phyloP scores from a whole-genome alignment of 2,797 vertebrate species.

The Muscicapa striata region DNA sequence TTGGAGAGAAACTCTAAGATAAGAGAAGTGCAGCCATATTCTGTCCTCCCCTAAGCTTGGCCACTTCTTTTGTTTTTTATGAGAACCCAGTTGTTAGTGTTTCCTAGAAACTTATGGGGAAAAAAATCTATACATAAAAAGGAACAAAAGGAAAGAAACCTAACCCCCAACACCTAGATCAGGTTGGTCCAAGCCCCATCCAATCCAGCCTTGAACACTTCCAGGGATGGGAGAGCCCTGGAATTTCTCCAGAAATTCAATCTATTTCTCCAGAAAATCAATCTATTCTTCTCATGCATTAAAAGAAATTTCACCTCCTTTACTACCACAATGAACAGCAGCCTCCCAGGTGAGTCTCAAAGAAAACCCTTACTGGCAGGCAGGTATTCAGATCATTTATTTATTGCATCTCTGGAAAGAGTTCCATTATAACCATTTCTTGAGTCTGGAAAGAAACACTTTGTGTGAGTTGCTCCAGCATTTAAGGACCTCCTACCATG shows the following conservation, averaged over 20 bases:
- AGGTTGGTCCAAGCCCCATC: neutral
- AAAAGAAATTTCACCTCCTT: neutral
- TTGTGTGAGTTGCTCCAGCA: neutral
- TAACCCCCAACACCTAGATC: neutral
- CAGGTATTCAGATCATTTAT: neutral
- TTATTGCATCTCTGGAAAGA: neutral
- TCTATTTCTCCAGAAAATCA: neutral
- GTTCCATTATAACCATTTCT: neutral
- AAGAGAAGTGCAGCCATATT: neutral
- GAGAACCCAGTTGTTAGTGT: neutral
- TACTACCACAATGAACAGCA: neutral
- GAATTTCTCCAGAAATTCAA: neutral
- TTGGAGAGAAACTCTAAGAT: neutral
- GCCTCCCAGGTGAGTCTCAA: neutral
- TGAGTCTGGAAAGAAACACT: slow-evolving; percentile 21
- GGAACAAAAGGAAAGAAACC: neutral
- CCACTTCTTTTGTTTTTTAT: neutral
- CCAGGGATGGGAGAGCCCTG: neutral
- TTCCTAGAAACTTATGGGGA: neutral
- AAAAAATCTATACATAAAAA: neutral
- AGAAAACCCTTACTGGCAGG: neutral
- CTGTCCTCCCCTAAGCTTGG: neutral
- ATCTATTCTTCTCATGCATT: neutral
- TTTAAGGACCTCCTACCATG: neutral
- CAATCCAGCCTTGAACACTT: neutral